Evolutionary conservation across 2,888 invertebrate genomes (phyloP), one percentile per base, ranked within the genome.

Genomic region (Clostera curtula): DNA sequence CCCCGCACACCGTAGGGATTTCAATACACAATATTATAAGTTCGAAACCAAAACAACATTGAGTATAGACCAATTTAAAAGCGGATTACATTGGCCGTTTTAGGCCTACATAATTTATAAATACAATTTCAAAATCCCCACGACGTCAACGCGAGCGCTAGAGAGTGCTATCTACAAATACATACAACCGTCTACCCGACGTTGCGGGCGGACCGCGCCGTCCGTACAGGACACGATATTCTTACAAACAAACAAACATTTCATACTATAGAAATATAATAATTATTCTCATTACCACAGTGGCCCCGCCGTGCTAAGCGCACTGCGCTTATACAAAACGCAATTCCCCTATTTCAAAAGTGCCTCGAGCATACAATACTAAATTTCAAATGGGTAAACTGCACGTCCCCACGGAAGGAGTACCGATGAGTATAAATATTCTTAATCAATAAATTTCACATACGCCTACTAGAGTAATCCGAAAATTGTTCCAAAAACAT

Each of bases 291-390:
- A n/a, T 31, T 34, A 28, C 26, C n/a, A 27, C 19, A 40, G 33
- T 37, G 46, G 43, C 56, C 60, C 68, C 71, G 69, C 72, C 70
- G 63, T 64, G 68, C 65, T 64, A 63, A 59, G 54, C 62, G 43
- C 41, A 51, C 57, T 49, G 34, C 31, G 25, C 27, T n/a, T n/a
- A n/a, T n/a, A n/a, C n/a, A n/a, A n/a, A n/a, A n/a, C n/a, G n/a
- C n/a, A n/a, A n/a, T n/a, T n/a, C n/a, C n/a, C n/a, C n/a, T n/a
- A n/a, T n/a, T n/a, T n/a, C n/a, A n/a, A n/a, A n/a, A n/a, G n/a
- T n/a, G n/a, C n/a, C n/a, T n/a, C n/a, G n/a, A n/a, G n/a, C n/a
- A n/a, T n/a, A n/a, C n/a, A n/a, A n/a, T n/a, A n/a, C n/a, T n/a
- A n/a, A n/a, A n/a, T n/a, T n/a, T n/a, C n/a, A n/a, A n/a, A n/a